Evolutionary conservation across 1,140 invertebrate species (phyloP), one percentile per base, ranked within the genome.

Genomic region (Drosophila hydei): DNA sequence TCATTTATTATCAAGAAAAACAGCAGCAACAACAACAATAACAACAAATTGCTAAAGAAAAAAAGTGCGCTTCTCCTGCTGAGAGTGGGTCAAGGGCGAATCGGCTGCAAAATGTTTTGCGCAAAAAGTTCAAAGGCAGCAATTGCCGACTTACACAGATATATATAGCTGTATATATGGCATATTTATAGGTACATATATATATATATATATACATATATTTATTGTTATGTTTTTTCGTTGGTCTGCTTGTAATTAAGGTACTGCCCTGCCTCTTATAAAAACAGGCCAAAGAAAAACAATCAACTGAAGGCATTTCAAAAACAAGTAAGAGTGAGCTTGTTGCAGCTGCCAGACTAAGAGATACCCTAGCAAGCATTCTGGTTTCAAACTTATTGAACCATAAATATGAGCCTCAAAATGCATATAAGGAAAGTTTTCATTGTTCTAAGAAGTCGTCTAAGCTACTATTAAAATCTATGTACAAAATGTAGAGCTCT

Each of bases 11-110:
- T 72, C 70, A 71, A 61, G 42, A 58, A 61, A 67, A 71, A 33
- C 30, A 33, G 2, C 27, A 30, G 9, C 30, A 33, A 11, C 30
- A 52, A 75, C 36, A 62, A 65, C 19, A 58, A 51, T 48, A 48
- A 30, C 9, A n/a, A 42, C 19, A 5, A 40, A 25, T 12, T 36
- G 4, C 36, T 36, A 18, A 42, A 52, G 60, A 45, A 30, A 42
- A 36, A 38, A 21, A 43, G 64, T 33, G 75, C 70, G 65, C 73
- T 76, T 62, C 75, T 73, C 62, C 52, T 56, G 77, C 52, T 55
- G 51, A 70, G 72, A 88, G 75, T 88, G 83, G 83, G 83, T 88
- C 83, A 88, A 88, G 83, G 83, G 78, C 81, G 30, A 33, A 85
- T 36, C 42, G 30, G 27, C 52, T 38, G 42, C 64, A 55, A 59